A percentile compares a stretch with the other conserved stretches of the same genome.
phyloP scores from a whole-genome alignment of 2,888 invertebrate species.

The Galerucella calmariensis region DNA sequence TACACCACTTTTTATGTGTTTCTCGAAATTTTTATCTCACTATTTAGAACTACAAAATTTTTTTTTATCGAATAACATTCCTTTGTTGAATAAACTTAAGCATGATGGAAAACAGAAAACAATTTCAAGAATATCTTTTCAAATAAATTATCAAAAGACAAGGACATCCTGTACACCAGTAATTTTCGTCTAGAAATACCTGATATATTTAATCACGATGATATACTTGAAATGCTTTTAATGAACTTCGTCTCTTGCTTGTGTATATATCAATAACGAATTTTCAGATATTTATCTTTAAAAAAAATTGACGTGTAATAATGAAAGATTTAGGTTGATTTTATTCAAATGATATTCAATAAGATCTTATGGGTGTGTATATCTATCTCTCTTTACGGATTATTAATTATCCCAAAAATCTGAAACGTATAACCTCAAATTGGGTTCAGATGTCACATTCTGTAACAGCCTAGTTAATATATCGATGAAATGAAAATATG shows the following conservation, averaged over 20 bases:
- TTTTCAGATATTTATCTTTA: constrained; percentile 29
- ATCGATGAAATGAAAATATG: constrained; percentile 25
- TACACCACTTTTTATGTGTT: too few species aligned
- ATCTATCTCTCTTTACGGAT: constrained; percentile 5
- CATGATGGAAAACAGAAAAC: too few species aligned
- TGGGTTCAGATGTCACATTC: constrained; percentile 25
- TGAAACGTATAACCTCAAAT: constrained; percentile 7
- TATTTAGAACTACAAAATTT: too few species aligned
- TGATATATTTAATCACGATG: constrained; percentile 4
- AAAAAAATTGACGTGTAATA: constrained; percentile 30
- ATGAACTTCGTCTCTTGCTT: constrained; percentile 26
- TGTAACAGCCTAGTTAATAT: constrained; percentile 23
- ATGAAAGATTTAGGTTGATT: constrained; percentile 36
- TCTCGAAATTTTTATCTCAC: too few species aligned
- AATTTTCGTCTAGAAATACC: neutral
- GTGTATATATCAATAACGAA: constrained; percentile 26
- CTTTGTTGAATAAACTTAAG: too few species aligned
- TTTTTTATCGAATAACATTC: too few species aligned
- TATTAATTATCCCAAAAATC: constrained; percentile 31
- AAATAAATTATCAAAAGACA: too few species aligned
- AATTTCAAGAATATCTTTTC: too few species aligned
- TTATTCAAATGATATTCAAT: constrained; percentile 34
- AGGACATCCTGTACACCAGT: too few species aligned
- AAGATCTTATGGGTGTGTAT: constrained; percentile 31
- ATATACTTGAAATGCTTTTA: constrained; percentile 15